Evolutionary conservation across 2,888 invertebrate species (phyloP).

Genomic region (Coenonympha arcania): DNA sequence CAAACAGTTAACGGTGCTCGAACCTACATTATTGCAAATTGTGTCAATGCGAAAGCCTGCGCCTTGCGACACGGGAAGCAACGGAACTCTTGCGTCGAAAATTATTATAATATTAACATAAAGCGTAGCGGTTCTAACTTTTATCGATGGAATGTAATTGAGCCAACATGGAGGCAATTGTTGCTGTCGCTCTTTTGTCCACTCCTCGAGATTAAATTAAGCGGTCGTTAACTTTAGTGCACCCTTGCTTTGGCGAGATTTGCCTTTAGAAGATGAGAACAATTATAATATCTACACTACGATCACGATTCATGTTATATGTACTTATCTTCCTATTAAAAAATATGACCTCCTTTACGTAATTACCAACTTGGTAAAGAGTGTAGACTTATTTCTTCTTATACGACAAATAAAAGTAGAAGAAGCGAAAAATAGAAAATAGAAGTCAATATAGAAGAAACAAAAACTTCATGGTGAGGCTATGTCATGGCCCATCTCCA

Average conservation of each 20-base stretch:
- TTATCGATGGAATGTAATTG: constrained; percentile 9
- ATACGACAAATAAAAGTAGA: too few relatives aligned
- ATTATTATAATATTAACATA: constrained; percentile 17
- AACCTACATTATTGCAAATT: constrained; percentile 15
- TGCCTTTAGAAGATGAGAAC: too few relatives aligned
- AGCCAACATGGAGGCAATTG: neutral
- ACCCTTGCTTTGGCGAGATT: neutral
- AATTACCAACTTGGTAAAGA: too few relatives aligned
- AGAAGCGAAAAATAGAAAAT: too few relatives aligned
- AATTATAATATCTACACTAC: too few relatives aligned
- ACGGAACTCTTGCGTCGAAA: constrained; percentile 23
- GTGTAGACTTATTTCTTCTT: too few relatives aligned
- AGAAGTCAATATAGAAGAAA: too few relatives aligned
- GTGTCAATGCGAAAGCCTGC: constrained; percentile 14
- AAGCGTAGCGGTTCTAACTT: constrained; percentile 12
- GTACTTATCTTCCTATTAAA: too few relatives aligned
- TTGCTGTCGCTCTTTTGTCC: neutral
- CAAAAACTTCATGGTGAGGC: too few relatives aligned
- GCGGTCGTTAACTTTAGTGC: neutral
- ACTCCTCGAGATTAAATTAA: neutral
- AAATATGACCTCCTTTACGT: too few relatives aligned
- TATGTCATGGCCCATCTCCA: too few relatives aligned
- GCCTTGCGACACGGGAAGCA: constrained; percentile 14
- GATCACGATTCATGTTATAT: too few relatives aligned
- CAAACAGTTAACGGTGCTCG: constrained; percentile 7